These are phyloP conservation scores for Nannospalax galili DNA, from an alignment of 2,113 vertebrate species.

Conservation along the genomic window DNA sequence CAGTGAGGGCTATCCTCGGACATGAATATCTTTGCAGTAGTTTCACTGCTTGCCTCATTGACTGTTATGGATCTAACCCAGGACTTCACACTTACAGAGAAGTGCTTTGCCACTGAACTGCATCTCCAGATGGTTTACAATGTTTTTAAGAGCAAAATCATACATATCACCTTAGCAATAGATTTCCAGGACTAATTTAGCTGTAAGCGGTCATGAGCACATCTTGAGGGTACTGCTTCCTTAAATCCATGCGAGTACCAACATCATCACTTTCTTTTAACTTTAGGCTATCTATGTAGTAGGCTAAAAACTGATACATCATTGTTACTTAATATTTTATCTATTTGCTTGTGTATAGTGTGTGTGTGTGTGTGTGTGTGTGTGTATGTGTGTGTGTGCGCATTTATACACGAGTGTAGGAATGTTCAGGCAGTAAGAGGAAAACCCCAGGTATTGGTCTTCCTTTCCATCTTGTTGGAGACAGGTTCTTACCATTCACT, in stretches of 20 bases:
- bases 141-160: background rate
- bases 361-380: background rate
- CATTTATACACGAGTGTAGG: too few species aligned
- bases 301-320: background rate
- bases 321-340: background rate
- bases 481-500: background rate
- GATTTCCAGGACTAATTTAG: background rate
- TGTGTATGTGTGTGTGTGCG: background rate
- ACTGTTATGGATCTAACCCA: background rate
- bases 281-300: background rate
- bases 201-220: background rate
- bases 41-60: background rate
- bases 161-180: background rate
- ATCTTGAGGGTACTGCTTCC: rapidly evolving
- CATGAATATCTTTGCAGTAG: background rate
- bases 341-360: background rate
- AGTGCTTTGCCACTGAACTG: background rate
- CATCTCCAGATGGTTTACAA: too few species aligned
- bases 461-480: background rate
- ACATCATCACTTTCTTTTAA: background rate
- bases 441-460: background rate
- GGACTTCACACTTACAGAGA: background rate
- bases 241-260: background rate
- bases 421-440: rapidly evolving
- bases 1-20: background rate